Evolutionary conservation across 2,888 invertebrate genomes (phyloP).

Genomic region (Caenorhabditis virilis): DNA sequence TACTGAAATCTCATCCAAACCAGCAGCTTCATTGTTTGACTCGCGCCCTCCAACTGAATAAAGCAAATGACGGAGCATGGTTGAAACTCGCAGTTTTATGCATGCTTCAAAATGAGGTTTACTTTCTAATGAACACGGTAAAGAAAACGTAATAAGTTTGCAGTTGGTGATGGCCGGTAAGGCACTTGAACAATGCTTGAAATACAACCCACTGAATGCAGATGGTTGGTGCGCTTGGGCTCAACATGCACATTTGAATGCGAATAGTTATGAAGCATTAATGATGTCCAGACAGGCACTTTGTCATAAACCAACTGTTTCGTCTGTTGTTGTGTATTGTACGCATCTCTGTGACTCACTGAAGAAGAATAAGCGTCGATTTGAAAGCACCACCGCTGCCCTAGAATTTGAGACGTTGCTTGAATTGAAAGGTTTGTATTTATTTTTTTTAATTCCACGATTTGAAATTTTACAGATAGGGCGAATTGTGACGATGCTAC

Average conservation of each 20-base stretch:
- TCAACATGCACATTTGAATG: constrained; percentile 23
- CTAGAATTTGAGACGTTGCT: constrained; percentile 35
- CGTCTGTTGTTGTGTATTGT: constrained; percentile 16
- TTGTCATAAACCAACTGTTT: constrained; percentile 16
- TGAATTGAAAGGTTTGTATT: constrained; percentile 21
- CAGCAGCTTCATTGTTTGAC: constrained; percentile 39
- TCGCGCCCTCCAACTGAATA: constrained; percentile 39
- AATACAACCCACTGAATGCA: constrained; percentile 45
- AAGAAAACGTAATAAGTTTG: not conserved
- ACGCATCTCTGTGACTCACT: constrained; percentile 20
- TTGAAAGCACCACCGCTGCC: constrained; percentile 29
- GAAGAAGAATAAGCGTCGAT: constrained; percentile 15
- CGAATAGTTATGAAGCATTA: constrained; percentile 18
- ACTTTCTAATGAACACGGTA: not conserved
- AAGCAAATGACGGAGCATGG: constrained; percentile 43
- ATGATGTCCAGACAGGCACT: constrained; percentile 44
- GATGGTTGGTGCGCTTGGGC: constrained; percentile 48
- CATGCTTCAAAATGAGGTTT: constrained; percentile 17
- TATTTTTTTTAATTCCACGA: not conserved
- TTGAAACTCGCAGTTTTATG: constrained; percentile 33
- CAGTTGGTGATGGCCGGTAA: constrained; percentile 17
- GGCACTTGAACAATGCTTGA: constrained; percentile 35
- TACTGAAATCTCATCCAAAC: constrained; percentile 1
- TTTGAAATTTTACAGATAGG: constrained; percentile 3
- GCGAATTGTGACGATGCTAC: constrained; percentile 7